A percentile compares a stretch with the other conserved stretches of the same genome.
Conservation (phyloP, 2,797 vertebrate species). For the Myotis myotis region DNA sequence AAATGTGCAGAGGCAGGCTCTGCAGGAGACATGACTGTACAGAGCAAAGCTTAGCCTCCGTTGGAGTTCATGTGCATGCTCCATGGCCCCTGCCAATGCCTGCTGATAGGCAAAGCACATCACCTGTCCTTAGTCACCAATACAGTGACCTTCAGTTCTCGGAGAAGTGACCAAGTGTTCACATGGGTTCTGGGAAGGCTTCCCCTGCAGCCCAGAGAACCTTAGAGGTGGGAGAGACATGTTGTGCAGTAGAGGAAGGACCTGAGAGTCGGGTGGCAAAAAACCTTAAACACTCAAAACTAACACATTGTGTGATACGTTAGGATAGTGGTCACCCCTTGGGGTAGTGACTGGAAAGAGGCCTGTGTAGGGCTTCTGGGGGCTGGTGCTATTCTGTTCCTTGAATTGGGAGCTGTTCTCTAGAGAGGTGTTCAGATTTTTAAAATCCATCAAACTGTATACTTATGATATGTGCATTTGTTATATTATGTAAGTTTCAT, state of each 20-base stretch:
- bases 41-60: neutral
- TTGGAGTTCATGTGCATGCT: fast-evolving
- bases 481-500: neutral
- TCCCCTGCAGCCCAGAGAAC: neutral
- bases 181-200: neutral
- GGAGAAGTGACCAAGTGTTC: neutral
- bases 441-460: neutral
- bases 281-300: neutral
- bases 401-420: neutral
- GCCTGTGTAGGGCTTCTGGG: neutral
- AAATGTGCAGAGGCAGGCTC: neutral
- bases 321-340: neutral
- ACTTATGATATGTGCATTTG: neutral
- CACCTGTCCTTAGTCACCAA: neutral
- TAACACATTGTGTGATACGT: neutral
- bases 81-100: neutral
- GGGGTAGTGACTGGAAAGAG: neutral
- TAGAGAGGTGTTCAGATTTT: neutral
- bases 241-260: neutral
- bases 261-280: neutral
- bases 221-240: neutral
- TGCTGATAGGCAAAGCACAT: neutral
- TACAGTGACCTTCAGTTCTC: neutral
- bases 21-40: fast-evolving
- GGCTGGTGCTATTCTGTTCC: neutral